Evolutionary conservation across 2,113 vertebrate genomes (phyloP).

Genomic region (Setophaga petechia): DNA sequence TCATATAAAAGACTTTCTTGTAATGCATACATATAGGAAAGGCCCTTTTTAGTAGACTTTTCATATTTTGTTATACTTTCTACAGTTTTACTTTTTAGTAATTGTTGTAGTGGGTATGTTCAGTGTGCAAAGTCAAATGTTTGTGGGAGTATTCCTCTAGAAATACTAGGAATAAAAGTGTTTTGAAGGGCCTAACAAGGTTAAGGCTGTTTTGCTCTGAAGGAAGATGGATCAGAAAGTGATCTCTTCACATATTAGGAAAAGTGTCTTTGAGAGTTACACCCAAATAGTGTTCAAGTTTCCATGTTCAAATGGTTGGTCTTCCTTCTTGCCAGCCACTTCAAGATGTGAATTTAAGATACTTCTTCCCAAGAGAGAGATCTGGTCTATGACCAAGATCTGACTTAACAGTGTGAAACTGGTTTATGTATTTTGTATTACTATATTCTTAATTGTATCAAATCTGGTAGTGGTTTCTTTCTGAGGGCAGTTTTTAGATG

Average conservation of each 20-base stretch:
- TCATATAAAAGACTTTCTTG: not conserved
- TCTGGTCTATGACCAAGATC: not conserved
- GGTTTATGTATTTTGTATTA: not conserved
- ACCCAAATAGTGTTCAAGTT: not conserved
- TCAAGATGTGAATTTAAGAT: not conserved
- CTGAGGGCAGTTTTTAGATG: not conserved
- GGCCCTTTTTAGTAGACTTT: not conserved
- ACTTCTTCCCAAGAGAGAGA: not conserved
- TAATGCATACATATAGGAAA: not conserved
- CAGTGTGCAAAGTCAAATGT: not conserved
- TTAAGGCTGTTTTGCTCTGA: not conserved
- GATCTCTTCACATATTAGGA: not conserved
- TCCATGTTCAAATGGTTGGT: not conserved
- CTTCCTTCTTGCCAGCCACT: not conserved
- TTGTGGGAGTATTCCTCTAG: not conserved
- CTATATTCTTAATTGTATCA: not conserved
- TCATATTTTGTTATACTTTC: not conserved
- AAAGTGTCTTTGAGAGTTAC: not conserved
- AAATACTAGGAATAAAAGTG: not conserved
- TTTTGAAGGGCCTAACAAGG: not conserved
- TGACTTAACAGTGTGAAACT: not conserved
- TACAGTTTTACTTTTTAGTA: not conserved
- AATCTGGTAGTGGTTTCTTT: not conserved
- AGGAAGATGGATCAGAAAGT: not conserved
- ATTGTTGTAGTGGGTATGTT: not conserved